Conservation (phyloP, 2,888 invertebrate species). For the Trachelus tabidus region DNA sequence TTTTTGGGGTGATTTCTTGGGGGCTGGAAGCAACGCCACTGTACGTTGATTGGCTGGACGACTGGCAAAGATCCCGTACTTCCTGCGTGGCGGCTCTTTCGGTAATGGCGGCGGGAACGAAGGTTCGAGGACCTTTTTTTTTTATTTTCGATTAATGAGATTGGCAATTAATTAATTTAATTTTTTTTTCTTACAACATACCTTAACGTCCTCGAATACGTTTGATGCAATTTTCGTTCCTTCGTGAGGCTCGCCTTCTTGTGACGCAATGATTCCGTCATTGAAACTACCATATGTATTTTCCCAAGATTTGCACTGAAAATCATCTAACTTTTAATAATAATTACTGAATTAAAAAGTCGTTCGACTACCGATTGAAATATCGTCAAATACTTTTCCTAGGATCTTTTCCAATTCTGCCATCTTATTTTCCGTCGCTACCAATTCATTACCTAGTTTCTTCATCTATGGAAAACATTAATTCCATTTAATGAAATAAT, state of each 20-base stretch:
- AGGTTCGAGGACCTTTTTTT: slow-evolving; percentile 53
- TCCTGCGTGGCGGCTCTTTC: slow-evolving; percentile 54
- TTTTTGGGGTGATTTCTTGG: slow-evolving; percentile 36
- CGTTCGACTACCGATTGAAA: background rate
- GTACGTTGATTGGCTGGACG: slow-evolving; percentile 49
- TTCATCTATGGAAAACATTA: slow-evolving; percentile 39
- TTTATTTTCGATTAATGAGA: background rate
- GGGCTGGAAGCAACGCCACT: slow-evolving; percentile 22
- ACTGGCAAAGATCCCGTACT: slow-evolving; percentile 59
- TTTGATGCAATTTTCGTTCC: slow-evolving; percentile 19
- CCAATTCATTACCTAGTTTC: slow-evolving; percentile 44
- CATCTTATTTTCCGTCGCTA: slow-evolving; percentile 42
- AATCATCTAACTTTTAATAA: slow-evolving; percentile 51
- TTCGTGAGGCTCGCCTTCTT: slow-evolving; percentile 29
- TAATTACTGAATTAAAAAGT: slow-evolving; percentile 29
- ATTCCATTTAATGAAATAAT: background rate
- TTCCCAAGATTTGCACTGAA: slow-evolving; percentile 47
- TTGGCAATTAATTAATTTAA: background rate
- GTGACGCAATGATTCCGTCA: slow-evolving; percentile 15
- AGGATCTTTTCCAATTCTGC: slow-evolving; percentile 51
- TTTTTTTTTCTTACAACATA: slow-evolving; percentile 12
- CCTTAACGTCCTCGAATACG: slow-evolving; percentile 43
- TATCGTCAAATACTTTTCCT: slow-evolving; percentile 43
- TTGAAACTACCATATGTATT: slow-evolving; percentile 15
- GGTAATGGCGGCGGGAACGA: slow-evolving; percentile 55